phyloP scores from a whole-genome alignment of 2,113 vertebrate genomes.

The Albula glossodonta region DNA sequence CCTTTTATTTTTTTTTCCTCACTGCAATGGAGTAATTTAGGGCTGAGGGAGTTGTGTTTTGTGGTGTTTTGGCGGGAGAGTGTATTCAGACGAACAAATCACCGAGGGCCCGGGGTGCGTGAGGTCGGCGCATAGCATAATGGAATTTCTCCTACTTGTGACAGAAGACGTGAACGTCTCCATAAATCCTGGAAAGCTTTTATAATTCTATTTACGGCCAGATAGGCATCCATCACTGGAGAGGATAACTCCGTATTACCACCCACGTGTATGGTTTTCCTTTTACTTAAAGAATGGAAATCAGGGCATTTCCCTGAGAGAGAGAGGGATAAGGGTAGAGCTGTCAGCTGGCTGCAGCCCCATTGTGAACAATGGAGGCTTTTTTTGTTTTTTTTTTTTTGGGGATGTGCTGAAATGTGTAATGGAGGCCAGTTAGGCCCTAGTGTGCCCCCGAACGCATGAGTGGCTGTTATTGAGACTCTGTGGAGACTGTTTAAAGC shows the following conservation, averaged over 20 bases:
- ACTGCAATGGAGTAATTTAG: background rate
- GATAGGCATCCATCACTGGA: background rate
- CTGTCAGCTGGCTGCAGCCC: constrained; percentile 32
- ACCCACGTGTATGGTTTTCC: background rate
- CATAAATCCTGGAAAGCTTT: background rate
- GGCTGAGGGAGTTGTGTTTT: background rate
- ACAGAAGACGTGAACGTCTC: background rate
- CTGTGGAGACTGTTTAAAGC: background rate
- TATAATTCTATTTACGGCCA: background rate
- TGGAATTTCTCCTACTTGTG: background rate
- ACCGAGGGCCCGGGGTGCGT: background rate
- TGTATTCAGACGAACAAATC: background rate
- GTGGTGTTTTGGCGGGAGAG: background rate
- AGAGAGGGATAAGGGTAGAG: constrained; percentile 33
- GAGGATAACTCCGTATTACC: background rate
- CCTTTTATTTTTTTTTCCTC: background rate
- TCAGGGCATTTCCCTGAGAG: background rate
- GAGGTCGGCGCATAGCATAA: background rate
- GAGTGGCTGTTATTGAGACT: no score
- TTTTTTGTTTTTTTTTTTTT: constrained; percentile 22
- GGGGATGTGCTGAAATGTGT: constrained; percentile 44
- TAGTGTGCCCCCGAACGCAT: background rate
- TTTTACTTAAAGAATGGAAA: background rate
- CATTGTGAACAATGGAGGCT: background rate
- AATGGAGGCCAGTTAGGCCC: constrained; percentile 41